These are phyloP conservation scores for Copidosoma floridanum DNA, from an alignment of 1,140 invertebrate genomes.

Conservation along the genomic window DNA sequence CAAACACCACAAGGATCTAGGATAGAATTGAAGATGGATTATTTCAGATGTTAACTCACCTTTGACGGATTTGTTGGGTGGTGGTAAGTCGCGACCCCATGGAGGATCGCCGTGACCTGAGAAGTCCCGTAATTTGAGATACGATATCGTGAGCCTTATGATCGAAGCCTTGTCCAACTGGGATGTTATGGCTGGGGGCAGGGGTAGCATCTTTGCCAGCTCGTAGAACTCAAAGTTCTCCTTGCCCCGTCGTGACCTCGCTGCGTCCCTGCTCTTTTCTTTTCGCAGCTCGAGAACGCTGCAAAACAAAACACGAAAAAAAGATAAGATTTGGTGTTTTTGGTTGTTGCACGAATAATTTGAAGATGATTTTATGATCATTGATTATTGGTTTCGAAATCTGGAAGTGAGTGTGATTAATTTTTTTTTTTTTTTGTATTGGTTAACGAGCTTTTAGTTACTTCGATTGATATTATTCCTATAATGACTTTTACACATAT, in stretches of 20 bases:
- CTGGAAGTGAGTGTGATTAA: too few species aligned
- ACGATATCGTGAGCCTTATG: conserved; percentile 96
- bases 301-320: too few species aligned
- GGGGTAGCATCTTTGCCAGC: conserved; percentile 93
- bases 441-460: background rate
- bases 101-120: conserved; percentile 92
- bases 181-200: conserved; percentile 94
- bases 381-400: too few species aligned
- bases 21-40: too few species aligned
- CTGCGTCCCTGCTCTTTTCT: conserved; percentile 95
- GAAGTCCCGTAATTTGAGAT: conserved; percentile 93
- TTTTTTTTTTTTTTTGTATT: too few species aligned
- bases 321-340: conserved; percentile 27
- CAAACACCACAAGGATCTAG: too few species aligned
- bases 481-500: too few species aligned
- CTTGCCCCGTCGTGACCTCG: conserved; percentile 89
- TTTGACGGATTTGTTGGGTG: conserved; percentile 79
- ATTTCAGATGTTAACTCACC: too few species aligned
- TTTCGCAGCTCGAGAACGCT: conserved; percentile 95
- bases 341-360: conserved; percentile 1
- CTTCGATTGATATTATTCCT: too few species aligned
- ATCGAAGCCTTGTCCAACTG: conserved; percentile 99
- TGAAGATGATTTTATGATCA: too few species aligned
- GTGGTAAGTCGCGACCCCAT: conserved; percentile 79
- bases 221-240: conserved; percentile 99